Percentiles rank a stretch among this genome's conserved stretches.
phyloP scores from a whole-genome alignment of 92 coral and sea anemone species.

The Porites evermanni region DNA sequence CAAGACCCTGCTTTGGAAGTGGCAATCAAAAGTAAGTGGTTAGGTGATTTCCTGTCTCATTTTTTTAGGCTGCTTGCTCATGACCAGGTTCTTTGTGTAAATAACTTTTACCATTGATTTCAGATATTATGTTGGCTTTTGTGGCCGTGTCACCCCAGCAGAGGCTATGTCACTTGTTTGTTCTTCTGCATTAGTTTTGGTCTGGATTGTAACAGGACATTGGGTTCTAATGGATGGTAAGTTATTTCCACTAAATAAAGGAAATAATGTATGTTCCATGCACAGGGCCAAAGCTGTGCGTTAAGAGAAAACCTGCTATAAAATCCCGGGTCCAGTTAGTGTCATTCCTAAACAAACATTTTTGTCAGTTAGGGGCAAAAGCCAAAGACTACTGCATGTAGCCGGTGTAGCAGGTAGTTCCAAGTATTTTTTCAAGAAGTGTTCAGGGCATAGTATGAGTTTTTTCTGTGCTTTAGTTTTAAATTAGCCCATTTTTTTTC shows the following conservation, averaged over 20 bases:
- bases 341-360: too few species aligned
- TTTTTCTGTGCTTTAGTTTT: too few species aligned
- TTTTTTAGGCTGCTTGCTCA: neutral
- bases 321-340: too few species aligned
- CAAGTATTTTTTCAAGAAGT: too few species aligned
- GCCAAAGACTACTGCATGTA: too few species aligned
- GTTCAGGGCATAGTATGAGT: too few species aligned
- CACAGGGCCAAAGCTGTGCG: neutral
- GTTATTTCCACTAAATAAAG: too few species aligned
- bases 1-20: slow-evolving; percentile 68
- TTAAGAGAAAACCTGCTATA: neutral
- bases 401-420: too few species aligned
- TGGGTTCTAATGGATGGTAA: slow-evolving; percentile 99
- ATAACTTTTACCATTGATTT: neutral
- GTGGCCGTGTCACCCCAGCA: slow-evolving; percentile 96
- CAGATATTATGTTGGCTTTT: slow-evolving; percentile 84
- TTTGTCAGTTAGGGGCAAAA: too few species aligned
- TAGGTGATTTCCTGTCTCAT: too few species aligned
- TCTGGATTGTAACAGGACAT: slow-evolving; percentile 96
- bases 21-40: slow-evolving; percentile 68
- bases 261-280: neutral
- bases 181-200: slow-evolving; percentile 83
- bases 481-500: too few species aligned
- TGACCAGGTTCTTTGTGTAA: neutral
- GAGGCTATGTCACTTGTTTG: slow-evolving; percentile 82